Percentiles rank a stretch among this genome's conserved stretches.
phyloP scores from a whole-genome alignment of 1,140 invertebrate genomes.

The Drosophila serrata region DNA sequence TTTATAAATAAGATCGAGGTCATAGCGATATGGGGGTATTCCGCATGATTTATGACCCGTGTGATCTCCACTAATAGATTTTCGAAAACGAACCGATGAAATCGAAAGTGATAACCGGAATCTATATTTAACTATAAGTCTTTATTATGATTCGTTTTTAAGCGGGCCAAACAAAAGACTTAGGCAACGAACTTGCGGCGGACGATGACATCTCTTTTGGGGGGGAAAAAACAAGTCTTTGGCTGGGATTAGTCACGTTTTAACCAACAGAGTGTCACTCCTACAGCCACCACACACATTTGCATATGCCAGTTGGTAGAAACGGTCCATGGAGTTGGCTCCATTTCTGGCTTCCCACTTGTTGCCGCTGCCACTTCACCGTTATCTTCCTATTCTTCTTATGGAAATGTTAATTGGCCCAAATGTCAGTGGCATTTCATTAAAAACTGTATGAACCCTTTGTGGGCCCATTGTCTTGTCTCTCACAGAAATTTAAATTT shows the following conservation, averaged over 20 bases:
- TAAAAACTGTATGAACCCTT: slow-evolving; percentile 37
- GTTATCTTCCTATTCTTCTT: slow-evolving; percentile 39
- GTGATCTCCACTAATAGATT: slow-evolving; percentile 15
- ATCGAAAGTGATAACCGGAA: slow-evolving; percentile 40
- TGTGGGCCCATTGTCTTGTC: slow-evolving; percentile 40
- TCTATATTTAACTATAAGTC: background rate
- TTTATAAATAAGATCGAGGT: slow-evolving; percentile 40
- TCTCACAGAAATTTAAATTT: slow-evolving; percentile 43
- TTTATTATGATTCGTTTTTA: slow-evolving; percentile 10
- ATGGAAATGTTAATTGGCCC: slow-evolving; percentile 72
- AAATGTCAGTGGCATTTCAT: slow-evolving; percentile 58
- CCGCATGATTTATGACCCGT: slow-evolving; percentile 25
- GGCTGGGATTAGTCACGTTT: slow-evolving; percentile 71
- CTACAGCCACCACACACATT: slow-evolving; percentile 46
- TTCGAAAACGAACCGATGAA: slow-evolving; percentile 17
- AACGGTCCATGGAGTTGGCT: slow-evolving; percentile 8
- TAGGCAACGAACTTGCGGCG: slow-evolving; percentile 51
- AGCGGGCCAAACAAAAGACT: slow-evolving; percentile 56
- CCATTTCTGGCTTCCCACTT: slow-evolving; percentile 39
- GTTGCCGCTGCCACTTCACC: slow-evolving; percentile 36
- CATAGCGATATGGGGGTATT: background rate
- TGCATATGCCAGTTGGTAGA: slow-evolving; percentile 46
- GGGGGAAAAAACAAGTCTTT: slow-evolving; percentile 56
- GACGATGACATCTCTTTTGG: slow-evolving; percentile 49
- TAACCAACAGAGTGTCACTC: slow-evolving; percentile 42